phyloP scores from a whole-genome alignment of 2,113 vertebrate species.

The Myxocyprinus asiaticus region DNA sequence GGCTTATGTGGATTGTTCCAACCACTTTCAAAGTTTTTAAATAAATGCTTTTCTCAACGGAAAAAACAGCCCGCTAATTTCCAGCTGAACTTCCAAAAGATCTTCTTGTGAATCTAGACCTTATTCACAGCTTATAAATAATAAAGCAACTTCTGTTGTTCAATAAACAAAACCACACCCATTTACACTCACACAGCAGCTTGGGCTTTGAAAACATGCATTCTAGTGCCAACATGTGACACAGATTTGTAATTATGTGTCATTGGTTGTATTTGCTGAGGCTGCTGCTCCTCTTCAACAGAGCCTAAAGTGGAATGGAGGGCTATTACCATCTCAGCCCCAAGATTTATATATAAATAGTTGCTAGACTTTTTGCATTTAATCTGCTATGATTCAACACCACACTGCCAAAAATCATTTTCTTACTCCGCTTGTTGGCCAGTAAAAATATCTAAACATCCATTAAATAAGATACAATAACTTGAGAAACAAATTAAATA shows the following conservation, averaged over 20 bases:
- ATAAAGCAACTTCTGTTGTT: constrained; percentile 13
- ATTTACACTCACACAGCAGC: constrained; percentile 3
- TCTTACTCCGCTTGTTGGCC: no score
- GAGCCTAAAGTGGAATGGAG: constrained; percentile 20
- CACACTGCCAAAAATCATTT: not conserved
- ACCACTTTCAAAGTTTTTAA: constrained; percentile 14
- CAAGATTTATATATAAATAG: not conserved
- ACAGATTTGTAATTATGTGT: constrained; percentile 48
- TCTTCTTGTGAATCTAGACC: not conserved
- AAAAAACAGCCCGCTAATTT: not conserved
- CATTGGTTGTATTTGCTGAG: constrained; percentile 44
- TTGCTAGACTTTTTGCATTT: no score
- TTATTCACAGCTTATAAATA: constrained; percentile 11
- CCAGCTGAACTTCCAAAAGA: not conserved
- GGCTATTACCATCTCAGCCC: constrained; percentile 19
- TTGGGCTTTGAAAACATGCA: not conserved
- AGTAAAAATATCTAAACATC: no score
- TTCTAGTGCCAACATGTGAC: constrained; percentile 15
- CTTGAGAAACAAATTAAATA: no score
- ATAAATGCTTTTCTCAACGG: not conserved
- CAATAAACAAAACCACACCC: constrained; percentile 4
- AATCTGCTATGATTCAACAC: no score
- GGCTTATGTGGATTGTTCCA: not conserved
- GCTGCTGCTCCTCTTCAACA: constrained; percentile 8
- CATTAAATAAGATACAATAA: no score